Percentiles rank a stretch among this genome's conserved stretches.
These are phyloP conservation scores for Lytechinus variegatus DNA, from an alignment of 35 echinoderm and acorn worm species.

Conservation along the genomic window DNA sequence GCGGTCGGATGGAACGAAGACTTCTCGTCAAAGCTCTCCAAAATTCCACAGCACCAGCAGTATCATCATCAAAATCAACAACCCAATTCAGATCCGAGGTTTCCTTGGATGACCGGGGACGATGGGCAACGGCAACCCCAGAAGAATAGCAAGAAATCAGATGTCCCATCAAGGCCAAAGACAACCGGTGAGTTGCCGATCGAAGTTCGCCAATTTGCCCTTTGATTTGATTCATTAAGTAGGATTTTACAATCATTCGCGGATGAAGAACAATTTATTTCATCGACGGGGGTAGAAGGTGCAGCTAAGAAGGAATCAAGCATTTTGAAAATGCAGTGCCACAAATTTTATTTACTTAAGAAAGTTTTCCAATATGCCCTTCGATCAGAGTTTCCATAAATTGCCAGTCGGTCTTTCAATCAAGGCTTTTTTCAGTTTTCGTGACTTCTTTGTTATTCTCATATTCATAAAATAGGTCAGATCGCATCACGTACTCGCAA, in stretches of 20 bases:
- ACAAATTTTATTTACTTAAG: too few relatives aligned
- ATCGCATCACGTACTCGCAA: neutral
- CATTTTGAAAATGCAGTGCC: too few relatives aligned
- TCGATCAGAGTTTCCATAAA: too few relatives aligned
- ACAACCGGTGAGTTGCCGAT: conserved; percentile 64
- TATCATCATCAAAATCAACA: neutral
- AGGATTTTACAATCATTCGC: too few relatives aligned
- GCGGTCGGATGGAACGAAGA: neutral
- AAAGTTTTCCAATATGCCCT: too few relatives aligned
- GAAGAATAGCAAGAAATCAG: neutral
- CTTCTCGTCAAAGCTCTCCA: neutral
- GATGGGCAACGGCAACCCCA: neutral
- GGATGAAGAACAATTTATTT: too few relatives aligned
- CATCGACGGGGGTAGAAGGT: too few relatives aligned
- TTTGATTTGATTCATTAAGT: too few relatives aligned
- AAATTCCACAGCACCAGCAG: neutral
- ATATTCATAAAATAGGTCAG: neutral
- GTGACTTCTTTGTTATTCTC: neutral
- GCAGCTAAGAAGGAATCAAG: too few relatives aligned
- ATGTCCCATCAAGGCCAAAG: conserved; percentile 60
- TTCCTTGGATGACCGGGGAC: neutral
- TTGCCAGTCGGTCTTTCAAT: neutral
- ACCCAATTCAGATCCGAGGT: neutral
- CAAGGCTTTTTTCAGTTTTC: neutral
- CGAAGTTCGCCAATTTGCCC: too few relatives aligned